Evolutionary conservation across 2,888 invertebrate genomes (phyloP), one percentile per base, ranked within the genome.

Genomic region (Heteromyza rotundicornis): DNA sequence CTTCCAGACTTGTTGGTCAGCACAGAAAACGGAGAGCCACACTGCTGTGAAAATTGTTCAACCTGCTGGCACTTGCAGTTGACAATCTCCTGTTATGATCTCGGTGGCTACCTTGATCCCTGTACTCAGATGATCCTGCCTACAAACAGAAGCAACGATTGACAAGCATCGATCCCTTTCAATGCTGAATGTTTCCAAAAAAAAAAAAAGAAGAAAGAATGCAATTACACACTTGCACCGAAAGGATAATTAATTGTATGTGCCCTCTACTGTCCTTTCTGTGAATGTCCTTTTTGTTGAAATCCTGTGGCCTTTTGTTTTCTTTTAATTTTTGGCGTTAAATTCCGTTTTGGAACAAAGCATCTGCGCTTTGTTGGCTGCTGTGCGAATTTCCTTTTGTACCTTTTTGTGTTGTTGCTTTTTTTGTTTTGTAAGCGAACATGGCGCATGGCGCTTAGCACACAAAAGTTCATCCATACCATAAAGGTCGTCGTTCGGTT

Each of bases 161-260:
- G 67, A 67, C 67, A 67, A 67, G 67, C 51, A 64, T 67, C 61
- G 68, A 68, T 68, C 65, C 65, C 23, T 17, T 36, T 16, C 10
- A 2, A 23, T 2, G 24, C 36, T 35, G 35, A 47, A 22, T 44
- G 19, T 14, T 44, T 59, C 17, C 12, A 54, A 40, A 24, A 60
- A n/a, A n/a, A n/a, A n/a, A n/a, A n/a, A n/a, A n/a, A n/a, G n/a
- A n/a, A n/a, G n/a, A n/a, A n/a, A n/a, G 19, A 10, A 58, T 68
- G 68, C 70, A 73, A 73, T 73, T 70, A 71, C 71, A 67, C 70
- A 72, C 73, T 70, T 67, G 71, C 67, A 70, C 65, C 70, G 75
- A 72, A 72, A 71, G 75, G 71, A 73, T 75, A 75, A 73, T 73
- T 73, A 73, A 72, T 60, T 54, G 67, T 73, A 70, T 63, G 51